Evolutionary conservation across 1,140 invertebrate species (phyloP), one percentile per base, ranked within the genome.

Genomic region (Drosophila seguyi): DNA sequence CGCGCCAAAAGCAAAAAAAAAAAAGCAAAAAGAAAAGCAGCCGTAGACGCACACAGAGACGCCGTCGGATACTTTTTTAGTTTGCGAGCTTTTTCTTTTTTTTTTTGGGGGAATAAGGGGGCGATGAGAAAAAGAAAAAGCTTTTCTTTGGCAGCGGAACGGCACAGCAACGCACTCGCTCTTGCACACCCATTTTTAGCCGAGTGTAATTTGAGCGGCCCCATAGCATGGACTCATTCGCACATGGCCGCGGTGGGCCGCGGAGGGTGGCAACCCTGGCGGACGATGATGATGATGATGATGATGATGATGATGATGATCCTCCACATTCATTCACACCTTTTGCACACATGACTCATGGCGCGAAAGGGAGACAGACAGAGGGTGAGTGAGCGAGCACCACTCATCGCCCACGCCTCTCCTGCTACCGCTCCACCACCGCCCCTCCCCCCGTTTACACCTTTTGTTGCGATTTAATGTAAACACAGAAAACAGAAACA

Each of bases 151-250:
- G 44, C 50, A 38, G 59, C 45, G 18, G 58, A 45, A 45, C n/a
- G 57, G 34, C 50, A 22, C 20, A 50, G 41, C 68, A 44, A 72
- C 79, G 88, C 71, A 60, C 75, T 90, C 76, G 73, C 83, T 91
- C 74, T 75, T 69, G 79, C 85, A 85, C 78, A 88, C 91, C 91
- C 91, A 92, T 92, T 92, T 92, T 92, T 92, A 90, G 91, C 72
- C 72, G 82, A 91, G 86, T 92, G 91, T 92, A 92, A 92, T 92
- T 92, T 92, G 91, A 92, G 84, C 80, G 84, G 80, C 73, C 80
- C 34, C 61, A 88, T 87, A 87, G 76, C 72, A 88, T 87, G 75
- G 82, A 90, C 85, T 80, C 85, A 80, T 88, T 88, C 84, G 85
- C 85, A 90, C 84, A 83, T 68, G 60, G 59, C 53, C 71, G 58